These are phyloP conservation scores for Solea senegalensis DNA, from an alignment of 2,113 vertebrate species.

Conservation along the genomic window DNA sequence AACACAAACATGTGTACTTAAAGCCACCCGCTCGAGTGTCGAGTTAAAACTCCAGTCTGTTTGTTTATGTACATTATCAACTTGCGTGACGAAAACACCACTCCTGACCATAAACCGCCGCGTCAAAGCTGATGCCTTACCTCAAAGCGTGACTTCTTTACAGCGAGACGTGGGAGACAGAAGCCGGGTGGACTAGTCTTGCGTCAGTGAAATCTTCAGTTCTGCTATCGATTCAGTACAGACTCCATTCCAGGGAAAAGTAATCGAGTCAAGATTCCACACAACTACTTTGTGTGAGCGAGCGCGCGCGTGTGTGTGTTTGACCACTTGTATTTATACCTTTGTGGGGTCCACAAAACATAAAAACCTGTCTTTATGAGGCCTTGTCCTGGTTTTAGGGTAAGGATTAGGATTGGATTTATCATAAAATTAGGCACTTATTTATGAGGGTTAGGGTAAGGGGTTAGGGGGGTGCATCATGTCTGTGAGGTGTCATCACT, in stretches of 20 bases:
- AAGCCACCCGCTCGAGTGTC: background rate
- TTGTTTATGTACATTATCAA: accelerated
- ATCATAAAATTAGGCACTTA: no score
- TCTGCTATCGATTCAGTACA: constrained; percentile 39
- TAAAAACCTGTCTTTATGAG: no score
- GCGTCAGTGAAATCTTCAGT: constrained; percentile 73
- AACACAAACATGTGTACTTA: constrained; percentile 50
- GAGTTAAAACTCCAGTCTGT: accelerated
- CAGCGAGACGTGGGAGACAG: background rate
- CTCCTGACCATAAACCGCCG: accelerated
- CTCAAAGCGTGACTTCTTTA: constrained; percentile 2
- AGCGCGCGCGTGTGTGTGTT: no score
- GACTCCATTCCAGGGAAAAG: constrained; percentile 5
- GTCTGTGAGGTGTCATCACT: no score
- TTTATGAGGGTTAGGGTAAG: no score
- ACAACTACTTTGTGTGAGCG: no score
- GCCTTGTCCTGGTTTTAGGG: no score
- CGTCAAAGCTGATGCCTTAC: constrained; percentile 7
- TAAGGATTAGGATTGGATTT: no score
- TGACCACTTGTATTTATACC: no score
- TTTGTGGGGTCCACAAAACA: no score
- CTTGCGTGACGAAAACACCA: accelerated
- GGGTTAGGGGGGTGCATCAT: no score
- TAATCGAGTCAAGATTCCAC: constrained; percentile 43
- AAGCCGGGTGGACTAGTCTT: constrained; percentile 55